phyloP scores from a whole-genome alignment of 2,113 vertebrate genomes.

The Menidia beryllina region DNA sequence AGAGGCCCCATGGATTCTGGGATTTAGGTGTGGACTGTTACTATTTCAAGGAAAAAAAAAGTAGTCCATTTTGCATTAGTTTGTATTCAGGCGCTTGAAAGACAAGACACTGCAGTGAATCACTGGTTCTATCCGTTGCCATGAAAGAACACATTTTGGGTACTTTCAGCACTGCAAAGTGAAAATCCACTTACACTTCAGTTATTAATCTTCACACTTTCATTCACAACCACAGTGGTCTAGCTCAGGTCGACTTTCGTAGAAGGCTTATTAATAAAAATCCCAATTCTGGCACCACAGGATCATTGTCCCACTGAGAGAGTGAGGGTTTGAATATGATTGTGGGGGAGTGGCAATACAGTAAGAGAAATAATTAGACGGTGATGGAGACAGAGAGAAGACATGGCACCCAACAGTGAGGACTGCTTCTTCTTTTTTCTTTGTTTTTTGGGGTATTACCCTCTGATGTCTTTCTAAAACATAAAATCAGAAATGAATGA shows the following conservation, averaged over 20 bases:
- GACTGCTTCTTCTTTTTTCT: neutral
- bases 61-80: neutral
- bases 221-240: conserved; percentile 10
- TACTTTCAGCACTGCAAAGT: neutral
- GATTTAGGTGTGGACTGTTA: neutral
- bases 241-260: conserved; percentile 43
- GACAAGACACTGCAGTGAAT: neutral
- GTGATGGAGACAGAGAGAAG: conserved; percentile 54
- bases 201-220: conserved; percentile 43
- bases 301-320: conserved; percentile 47
- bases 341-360: conserved; percentile 39
- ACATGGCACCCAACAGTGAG: conserved; percentile 20
- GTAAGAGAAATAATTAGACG: conserved; percentile 62
- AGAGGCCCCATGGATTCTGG: neutral
- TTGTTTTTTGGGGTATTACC: neutral
- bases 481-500: neutral
- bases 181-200: conserved; percentile 20
- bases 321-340: conserved; percentile 33
- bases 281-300: conserved; percentile 57
- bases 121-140: neutral
- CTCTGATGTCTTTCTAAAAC: neutral
- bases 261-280: conserved; percentile 62
- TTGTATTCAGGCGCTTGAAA: neutral
- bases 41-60: neutral
- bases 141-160: neutral